A percentile compares a stretch with the other conserved stretches of the same genome.
Conservation (phyloP, 2,888 invertebrate species). For the Plebejus argus region DNA sequence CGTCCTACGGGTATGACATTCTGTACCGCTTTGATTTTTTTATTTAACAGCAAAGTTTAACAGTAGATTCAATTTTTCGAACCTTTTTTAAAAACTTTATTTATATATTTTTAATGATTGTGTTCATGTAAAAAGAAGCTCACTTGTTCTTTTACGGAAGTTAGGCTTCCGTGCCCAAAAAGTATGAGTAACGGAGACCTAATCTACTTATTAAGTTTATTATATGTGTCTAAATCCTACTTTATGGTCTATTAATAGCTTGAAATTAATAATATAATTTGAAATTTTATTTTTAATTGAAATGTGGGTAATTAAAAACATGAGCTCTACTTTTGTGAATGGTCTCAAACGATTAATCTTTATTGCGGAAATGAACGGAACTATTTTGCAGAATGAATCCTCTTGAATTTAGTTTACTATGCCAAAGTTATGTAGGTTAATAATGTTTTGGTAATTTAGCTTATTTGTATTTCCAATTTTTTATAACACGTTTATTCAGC, state of each 20-base stretch:
- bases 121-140: background rate
- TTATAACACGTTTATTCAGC: background rate
- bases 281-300: background rate
- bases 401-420: background rate
- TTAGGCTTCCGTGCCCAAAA: background rate
- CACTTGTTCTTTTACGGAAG: background rate
- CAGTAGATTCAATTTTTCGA: background rate
- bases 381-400: background rate
- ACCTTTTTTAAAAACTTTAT: background rate
- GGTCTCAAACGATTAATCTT: conserved; percentile 10
- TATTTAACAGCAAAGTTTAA: too few species aligned
- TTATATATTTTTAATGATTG: too few species aligned
- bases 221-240: background rate
- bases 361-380: conserved; percentile 25
- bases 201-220: background rate
- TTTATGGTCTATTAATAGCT: background rate
- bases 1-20: background rate
- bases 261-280: background rate
- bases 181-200: background rate
- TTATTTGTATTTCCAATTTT: background rate
- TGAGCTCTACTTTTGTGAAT: background rate
- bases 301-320: background rate
- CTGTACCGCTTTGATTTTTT: conserved; percentile 13
- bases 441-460: background rate
- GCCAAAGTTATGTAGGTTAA: background rate